These are phyloP conservation scores for Pseudorectes ferrugineus DNA, from an alignment of 2,113 vertebrate species.

Conservation along the genomic window DNA sequence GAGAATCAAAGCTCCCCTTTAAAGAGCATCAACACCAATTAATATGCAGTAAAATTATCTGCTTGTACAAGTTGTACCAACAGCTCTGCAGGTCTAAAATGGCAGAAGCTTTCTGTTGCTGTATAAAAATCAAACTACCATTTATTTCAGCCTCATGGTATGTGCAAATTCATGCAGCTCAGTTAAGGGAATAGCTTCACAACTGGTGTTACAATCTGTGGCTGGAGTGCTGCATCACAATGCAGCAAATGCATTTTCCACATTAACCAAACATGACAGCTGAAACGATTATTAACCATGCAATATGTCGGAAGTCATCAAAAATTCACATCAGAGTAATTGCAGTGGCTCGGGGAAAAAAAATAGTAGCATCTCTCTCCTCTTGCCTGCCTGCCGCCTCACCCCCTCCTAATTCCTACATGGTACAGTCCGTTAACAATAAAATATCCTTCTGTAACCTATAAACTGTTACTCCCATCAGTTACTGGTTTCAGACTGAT, in stretches of 20 bases:
- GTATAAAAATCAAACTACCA: conserved; percentile 60
- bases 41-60: background rate
- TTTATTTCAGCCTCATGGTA: conserved; percentile 72
- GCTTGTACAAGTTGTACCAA: background rate
- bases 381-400: conserved; percentile 67
- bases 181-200: conserved; percentile 77
- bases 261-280: conserved; percentile 97
- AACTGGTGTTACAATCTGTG: conserved; percentile 74
- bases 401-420: conserved; percentile 74
- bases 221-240: conserved; percentile 72
- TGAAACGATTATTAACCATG: conserved; percentile 94
- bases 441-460: conserved; percentile 94
- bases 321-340: conserved; percentile 96
- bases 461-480: conserved; percentile 88
- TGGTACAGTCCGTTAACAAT: conserved; percentile 97
- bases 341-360: conserved; percentile 79
- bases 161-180: conserved; percentile 78
- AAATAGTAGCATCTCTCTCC: conserved; percentile 73
- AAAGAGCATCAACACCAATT: background rate
- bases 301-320: conserved; percentile 99
- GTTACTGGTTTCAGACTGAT: conserved; percentile 81
- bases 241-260: conserved; percentile 85
- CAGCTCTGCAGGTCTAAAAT: conserved; percentile 62
- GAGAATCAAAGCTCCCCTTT: conserved; percentile 19
- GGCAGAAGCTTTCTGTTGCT: conserved; percentile 68